Evolutionary conservation across 2,797 vertebrate species (phyloP), one percentile per base, ranked within the genome.

Genomic region (Ammospiza maritima): DNA sequence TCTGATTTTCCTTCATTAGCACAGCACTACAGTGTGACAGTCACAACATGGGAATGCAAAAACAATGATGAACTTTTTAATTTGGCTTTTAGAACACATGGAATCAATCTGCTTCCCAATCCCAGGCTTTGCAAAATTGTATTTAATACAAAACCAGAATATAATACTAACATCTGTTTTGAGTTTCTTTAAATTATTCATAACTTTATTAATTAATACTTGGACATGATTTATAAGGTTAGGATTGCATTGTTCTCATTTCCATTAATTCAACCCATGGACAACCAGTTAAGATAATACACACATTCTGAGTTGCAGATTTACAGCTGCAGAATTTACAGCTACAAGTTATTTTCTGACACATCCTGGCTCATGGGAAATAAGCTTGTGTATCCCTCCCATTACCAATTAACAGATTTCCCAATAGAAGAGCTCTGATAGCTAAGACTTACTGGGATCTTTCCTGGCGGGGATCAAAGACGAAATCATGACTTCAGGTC

Each of bases 181-280:
- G 38, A 19, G 4, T 89, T 44, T 27, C 30, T 92, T 78, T 91
- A 91, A 97, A 88, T 72, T 19, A 88, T 51, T 93, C 40, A 57
- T 91, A 88, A 48, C 40, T 85, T 90, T 92, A 77, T 92, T 83
- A 89, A 76, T 95, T 94, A 91, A 91, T 89, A 85, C 9, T 74
- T 50, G 66, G 69, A 19, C 29, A 20, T 85, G 51, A 89, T 77
- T 95, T 89, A 83, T 66, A 77, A 88, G 40, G 9, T 91, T 90
- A 66, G 44, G 45, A 56, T 70, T 54, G 30, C 69, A 72, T 53
- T 93, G 65, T 89, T 93, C 81, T 94, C 18, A 26, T 93, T 88
- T 88, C 45, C 61, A 89, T 91, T 92, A 91, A 88, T 75, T 92
- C 66, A 84, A 81, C 36, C 47, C 70, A 83, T 66, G 66, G 73